phyloP scores from a whole-genome alignment of 2,113 vertebrate species.

The Motacilla tschutschensis region DNA sequence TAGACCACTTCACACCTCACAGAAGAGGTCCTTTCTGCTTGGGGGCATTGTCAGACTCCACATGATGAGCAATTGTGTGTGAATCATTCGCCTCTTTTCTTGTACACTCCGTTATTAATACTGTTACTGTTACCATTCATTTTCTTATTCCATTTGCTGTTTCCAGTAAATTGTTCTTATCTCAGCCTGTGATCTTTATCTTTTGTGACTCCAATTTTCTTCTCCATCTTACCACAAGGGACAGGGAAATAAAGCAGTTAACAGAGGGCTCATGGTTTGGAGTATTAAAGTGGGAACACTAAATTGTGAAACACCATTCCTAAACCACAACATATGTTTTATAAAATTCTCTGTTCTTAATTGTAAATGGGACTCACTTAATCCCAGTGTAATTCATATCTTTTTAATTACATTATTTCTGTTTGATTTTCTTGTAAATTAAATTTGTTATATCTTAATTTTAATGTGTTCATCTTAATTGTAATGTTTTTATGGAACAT shows the following conservation, averaged over 20 bases:
- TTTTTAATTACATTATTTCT: not conserved
- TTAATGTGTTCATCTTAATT: not conserved
- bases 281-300: not conserved
- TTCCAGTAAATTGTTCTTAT: not conserved
- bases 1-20: not conserved
- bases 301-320: not conserved
- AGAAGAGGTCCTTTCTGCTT: not conserved
- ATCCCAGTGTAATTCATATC: not conserved
- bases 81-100: not conserved
- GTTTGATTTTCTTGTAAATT: not conserved
- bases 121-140: not conserved
- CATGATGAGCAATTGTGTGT: fast-evolving
- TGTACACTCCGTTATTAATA: not conserved
- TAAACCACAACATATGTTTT: not conserved
- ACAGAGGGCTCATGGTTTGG: not conserved
- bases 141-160: not conserved
- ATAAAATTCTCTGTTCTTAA: not conserved
- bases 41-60: fast-evolving
- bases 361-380: not conserved
- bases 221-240: not conserved
- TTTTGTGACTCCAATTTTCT: not conserved
- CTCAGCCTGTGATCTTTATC: not conserved
- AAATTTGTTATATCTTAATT: not conserved
- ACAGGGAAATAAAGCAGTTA: fast-evolving
- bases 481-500: not conserved